Base-by-base conservation (phyloP, 2,797 vertebrate species). In the Apogon hyalosoma region DNA sequence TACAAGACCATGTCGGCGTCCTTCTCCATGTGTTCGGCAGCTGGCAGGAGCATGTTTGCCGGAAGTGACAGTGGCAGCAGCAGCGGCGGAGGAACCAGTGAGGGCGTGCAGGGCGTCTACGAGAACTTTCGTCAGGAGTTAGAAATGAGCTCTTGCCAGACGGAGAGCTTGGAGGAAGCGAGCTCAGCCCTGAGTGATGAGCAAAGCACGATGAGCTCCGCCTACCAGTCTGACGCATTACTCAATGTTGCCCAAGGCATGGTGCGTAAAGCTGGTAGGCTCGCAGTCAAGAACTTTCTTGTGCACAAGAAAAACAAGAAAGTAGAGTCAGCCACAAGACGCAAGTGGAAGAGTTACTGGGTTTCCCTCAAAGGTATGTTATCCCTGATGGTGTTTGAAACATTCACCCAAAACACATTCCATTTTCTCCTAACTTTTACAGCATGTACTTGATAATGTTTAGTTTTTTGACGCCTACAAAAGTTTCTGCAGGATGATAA, bases 281-380 rank as follows among this genome's bases (percentile, higher is more conserved):
- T 66, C 70, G 95, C 97, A 0, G 97, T 98, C 76, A 99, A 99
- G 86, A 98, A 98, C 91, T 98, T 98, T 68, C 94, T 99, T 21
- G 96, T 98, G 18, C 97, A 98, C 82, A 99, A 99, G 91, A 99
- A 98, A 92, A 97, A 94, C 87, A 98, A 98, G 90, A 98, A 98
- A 73, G 97, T 99, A 87, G 97, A 99, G 82, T 94, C 95, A 0
- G 97, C 97, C 41, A 93, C 97, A 0, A 93, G 96, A 40, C 93
- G 97, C 92, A 98, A 98, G 85, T 99, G 98, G 98, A 99, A 98
- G 78, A 96, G 94, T 69, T 99, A 99, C 83, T 99, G 97, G 97
- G 97, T 98, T 51, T 98, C 96, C 9, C 89, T 99, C 62, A 98
- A 98, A 97, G 98, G 97, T 99, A 86, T 74, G 88, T 79, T 11